Conservation (phyloP, 2,888 invertebrate genomes). For the Prenolepis imparis region DNA sequence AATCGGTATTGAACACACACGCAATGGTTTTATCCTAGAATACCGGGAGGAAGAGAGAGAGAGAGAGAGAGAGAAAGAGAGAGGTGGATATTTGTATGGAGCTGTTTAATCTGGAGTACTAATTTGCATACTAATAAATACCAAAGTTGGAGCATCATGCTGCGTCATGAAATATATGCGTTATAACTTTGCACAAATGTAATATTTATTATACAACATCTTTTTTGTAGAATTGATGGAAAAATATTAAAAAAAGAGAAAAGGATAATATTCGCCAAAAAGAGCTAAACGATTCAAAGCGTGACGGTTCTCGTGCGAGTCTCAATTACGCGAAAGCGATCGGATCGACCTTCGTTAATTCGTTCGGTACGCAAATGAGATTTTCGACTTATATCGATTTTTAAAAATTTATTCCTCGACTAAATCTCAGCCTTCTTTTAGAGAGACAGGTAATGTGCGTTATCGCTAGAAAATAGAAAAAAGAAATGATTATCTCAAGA, state of each 20-base stretch:
- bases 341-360: background rate
- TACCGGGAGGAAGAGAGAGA: too few relatives aligned
- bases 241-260: background rate
- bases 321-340: background rate
- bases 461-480: background rate
- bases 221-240: background rate
- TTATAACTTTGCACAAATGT: background rate
- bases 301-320: background rate
- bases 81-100: background rate
- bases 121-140: slow-evolving; percentile 42
- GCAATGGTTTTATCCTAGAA: background rate
- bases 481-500: background rate
- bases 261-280: too few relatives aligned
- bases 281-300: background rate
- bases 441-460: background rate
- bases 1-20: background rate
- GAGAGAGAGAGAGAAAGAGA: too few relatives aligned
- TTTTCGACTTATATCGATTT: background rate
- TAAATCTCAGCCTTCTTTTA: background rate
- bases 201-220: background rate
- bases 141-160: slow-evolving; percentile 7
- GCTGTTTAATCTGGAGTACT: slow-evolving; percentile 2
- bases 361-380: background rate
- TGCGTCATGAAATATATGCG: slow-evolving; percentile 10
- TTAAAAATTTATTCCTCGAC: background rate